These are phyloP conservation scores for Myrmophylax atrothorax DNA, from an alignment of 2,113 vertebrate species.

Conservation along the genomic window DNA sequence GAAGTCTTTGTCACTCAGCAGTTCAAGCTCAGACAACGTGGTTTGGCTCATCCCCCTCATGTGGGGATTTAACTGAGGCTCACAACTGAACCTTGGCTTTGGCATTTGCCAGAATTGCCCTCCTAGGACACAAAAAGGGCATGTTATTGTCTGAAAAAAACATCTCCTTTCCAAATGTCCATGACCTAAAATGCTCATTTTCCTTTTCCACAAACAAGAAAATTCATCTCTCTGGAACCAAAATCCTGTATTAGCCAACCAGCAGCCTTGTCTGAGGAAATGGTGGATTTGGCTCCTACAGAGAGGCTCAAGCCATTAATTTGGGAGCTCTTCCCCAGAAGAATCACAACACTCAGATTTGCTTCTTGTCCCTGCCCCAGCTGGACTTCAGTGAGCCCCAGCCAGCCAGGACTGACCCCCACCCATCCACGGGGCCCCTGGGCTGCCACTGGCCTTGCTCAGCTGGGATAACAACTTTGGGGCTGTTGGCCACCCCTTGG, in stretches of 20 bases:
- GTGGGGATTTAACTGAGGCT: background rate
- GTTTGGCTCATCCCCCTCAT: background rate
- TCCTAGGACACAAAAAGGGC: background rate
- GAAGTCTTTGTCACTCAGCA: background rate
- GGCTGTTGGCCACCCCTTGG: constrained; percentile 19
- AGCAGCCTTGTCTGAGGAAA: background rate
- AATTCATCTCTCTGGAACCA: background rate
- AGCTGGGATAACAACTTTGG: constrained; percentile 24
- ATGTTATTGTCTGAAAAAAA: background rate
- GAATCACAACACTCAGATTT: background rate
- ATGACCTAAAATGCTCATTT: background rate
- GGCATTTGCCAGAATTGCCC: background rate
- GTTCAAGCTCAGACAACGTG: background rate
- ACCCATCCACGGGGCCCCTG: background rate
- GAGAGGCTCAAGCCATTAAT: background rate
- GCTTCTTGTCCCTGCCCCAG: background rate
- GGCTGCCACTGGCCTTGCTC: background rate
- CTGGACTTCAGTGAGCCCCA: background rate
- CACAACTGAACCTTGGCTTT: background rate
- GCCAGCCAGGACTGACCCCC: background rate
- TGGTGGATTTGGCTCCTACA: background rate
- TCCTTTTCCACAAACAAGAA: background rate
- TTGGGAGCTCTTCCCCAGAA: background rate
- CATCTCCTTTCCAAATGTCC: background rate
- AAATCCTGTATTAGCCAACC: background rate